A percentile compares a stretch with the other conserved stretches of the same genome.
These are phyloP conservation scores for Drosophila malerkotliana DNA, from an alignment of 1,140 invertebrate species.

Conservation along the genomic window DNA sequence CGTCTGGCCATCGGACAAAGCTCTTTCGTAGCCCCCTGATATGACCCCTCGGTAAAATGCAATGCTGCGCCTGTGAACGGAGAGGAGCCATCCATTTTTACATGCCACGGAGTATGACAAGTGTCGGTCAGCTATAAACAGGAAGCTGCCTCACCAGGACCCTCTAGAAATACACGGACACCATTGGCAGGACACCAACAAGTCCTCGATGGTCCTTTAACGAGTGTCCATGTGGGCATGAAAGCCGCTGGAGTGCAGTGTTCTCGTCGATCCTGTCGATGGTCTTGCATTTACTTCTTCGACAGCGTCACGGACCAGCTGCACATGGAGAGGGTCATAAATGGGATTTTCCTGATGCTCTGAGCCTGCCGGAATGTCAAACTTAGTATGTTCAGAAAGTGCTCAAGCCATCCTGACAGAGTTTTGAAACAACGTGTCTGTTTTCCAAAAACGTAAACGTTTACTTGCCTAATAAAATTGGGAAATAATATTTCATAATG, in stretches of 20 bases:
- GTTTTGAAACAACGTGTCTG: neutral
- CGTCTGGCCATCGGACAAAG: constrained; percentile 12
- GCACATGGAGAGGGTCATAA: neutral
- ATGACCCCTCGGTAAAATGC: constrained; percentile 15
- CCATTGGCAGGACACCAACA: constrained; percentile 16
- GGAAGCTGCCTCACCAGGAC: constrained; percentile 33
- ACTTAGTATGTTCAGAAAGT: neutral
- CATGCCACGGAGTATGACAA: constrained; percentile 56
- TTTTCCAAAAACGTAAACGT: neutral
- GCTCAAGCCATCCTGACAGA: neutral
- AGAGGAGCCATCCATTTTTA: constrained; percentile 37
- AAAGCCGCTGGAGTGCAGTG: constrained; percentile 34
- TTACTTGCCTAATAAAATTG: no score
- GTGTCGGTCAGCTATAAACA: constrained; percentile 63
- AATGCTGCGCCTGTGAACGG: neutral
- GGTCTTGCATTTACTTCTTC: constrained; percentile 6
- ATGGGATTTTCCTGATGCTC: constrained; percentile 18
- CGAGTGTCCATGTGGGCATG: constrained; percentile 6
- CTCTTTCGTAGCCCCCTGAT: constrained; percentile 6
- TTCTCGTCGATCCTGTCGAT: constrained; percentile 19
- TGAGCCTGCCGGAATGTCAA: neutral
- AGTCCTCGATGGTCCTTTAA: constrained; percentile 36
- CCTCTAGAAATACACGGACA: constrained; percentile 39
- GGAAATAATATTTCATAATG: no score
- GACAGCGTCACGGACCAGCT: neutral